phyloP scores from a whole-genome alignment of 2,888 invertebrate species.

The Ypsolopha scabrella region DNA sequence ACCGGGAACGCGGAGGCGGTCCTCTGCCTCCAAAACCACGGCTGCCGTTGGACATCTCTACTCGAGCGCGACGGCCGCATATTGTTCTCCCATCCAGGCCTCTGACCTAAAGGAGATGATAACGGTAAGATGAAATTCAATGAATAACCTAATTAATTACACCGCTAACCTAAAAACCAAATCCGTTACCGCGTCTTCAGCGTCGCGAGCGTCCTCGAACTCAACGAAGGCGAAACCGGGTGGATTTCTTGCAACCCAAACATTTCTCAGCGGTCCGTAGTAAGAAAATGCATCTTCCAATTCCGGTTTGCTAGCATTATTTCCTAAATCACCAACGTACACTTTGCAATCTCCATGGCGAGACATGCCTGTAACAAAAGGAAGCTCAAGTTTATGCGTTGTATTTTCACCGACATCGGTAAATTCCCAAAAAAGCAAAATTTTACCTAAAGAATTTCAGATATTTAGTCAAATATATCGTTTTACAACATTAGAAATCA shows the following conservation, averaged over 20 bases:
- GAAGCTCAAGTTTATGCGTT: neutral
- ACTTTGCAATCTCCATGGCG: slow-evolving; percentile 93
- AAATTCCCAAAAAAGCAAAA: neutral
- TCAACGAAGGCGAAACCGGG: slow-evolving; percentile 97
- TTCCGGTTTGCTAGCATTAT: slow-evolving; percentile 91
- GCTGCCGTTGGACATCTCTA: slow-evolving; percentile 93
- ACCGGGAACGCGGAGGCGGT: slow-evolving; percentile 68
- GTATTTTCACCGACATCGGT: neutral
- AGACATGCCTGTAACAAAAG: slow-evolving; percentile 59
- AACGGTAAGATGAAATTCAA: neutral
- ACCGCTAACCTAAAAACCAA: neutral
- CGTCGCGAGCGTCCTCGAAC: slow-evolving; percentile 93
- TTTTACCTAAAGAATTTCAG: neutral
- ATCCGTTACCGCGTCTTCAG: slow-evolving; percentile 82
- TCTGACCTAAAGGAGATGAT: slow-evolving; percentile 48
- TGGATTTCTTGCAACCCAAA: slow-evolving; percentile 98
- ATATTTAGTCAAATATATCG: neutral
- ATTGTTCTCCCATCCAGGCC: slow-evolving; percentile 83
- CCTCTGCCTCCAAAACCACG: slow-evolving; percentile 68
- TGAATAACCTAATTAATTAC: too few species aligned
- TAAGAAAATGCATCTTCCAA: slow-evolving; percentile 93
- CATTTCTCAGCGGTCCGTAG: slow-evolving; percentile 92
- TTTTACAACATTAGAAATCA: slow-evolving; percentile 1
- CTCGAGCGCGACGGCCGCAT: slow-evolving; percentile 90
- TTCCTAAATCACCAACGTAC: slow-evolving; percentile 95